Conservation (phyloP, 2,888 invertebrate species). For the Coronaproctus castanopsis region DNA sequence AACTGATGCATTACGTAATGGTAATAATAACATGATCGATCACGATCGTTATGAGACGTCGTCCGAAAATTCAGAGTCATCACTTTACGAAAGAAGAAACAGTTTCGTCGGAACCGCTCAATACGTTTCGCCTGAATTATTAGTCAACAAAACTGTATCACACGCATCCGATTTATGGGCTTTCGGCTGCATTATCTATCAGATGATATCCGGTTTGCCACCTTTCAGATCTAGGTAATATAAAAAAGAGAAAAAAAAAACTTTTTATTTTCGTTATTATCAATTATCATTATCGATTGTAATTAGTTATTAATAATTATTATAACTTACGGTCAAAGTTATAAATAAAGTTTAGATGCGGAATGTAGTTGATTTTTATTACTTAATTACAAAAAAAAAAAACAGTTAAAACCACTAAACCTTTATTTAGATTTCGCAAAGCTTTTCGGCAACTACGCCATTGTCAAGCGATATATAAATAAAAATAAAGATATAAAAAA, state of each 20-base stretch:
- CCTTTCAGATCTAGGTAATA: constrained; percentile 67
- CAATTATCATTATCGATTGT: no score
- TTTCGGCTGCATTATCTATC: constrained; percentile 86
- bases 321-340: no score
- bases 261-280: not conserved
- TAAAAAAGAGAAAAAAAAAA: constrained; percentile 16
- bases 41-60: constrained; percentile 26
- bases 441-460: no score
- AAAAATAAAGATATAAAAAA: no score
- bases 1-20: not conserved
- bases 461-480: no score
- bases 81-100: constrained; percentile 37
- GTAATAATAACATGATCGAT: constrained; percentile 18
- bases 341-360: no score
- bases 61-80: not conserved
- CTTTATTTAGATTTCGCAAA: no score
- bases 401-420: no score
- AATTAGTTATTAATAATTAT: no score
- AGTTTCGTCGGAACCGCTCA: constrained; percentile 98
- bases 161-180: constrained; percentile 87
- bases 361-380: no score
- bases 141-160: constrained; percentile 51
- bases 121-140: constrained; percentile 92
- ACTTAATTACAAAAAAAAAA: no score
- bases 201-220: constrained; percentile 83